These are phyloP conservation scores for Sebastes oblongus DNA, from an alignment of 2,797 vertebrate genomes.

Conservation along the genomic window DNA sequence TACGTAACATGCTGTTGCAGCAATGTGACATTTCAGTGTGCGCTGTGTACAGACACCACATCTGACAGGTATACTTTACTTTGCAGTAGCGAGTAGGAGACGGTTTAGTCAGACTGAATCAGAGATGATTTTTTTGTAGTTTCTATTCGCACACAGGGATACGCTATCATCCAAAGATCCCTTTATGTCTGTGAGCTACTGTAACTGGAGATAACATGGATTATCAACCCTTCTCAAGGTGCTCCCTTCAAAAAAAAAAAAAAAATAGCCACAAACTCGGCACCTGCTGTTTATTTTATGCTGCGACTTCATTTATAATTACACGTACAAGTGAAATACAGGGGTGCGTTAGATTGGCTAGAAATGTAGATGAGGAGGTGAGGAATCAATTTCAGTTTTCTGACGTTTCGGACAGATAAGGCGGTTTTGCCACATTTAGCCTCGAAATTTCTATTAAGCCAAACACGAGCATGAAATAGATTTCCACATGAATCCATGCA, in stretches of 20 bases:
- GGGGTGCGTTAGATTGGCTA: constrained; percentile 1
- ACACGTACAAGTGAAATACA: constrained; percentile 24
- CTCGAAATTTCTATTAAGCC: constrained; percentile 80
- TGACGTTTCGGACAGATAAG: constrained; percentile 70
- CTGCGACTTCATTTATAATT: constrained; percentile 39
- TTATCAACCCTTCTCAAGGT: background rate
- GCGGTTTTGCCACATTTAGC: constrained; percentile 69
- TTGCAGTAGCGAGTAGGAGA: background rate
- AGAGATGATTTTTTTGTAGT: constrained; percentile 25
- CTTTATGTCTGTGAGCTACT: constrained; percentile 18
- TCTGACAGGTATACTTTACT: constrained; percentile 15
- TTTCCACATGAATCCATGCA: constrained; percentile 82
- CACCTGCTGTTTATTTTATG: constrained; percentile 22
- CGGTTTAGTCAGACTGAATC: constrained; percentile 35
- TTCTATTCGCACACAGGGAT: constrained; percentile 14
- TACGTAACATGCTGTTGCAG: background rate
- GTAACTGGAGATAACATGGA: constrained; percentile 21
- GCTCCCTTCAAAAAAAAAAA: background rate
- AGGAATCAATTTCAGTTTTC: constrained; percentile 65
- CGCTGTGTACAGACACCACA: constrained; percentile 6
- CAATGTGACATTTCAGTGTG: constrained; percentile 8
- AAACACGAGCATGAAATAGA: constrained; percentile 83
- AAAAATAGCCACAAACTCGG: background rate
- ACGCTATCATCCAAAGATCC: constrained; percentile 8
- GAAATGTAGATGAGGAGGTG: constrained; percentile 52